Evolutionary conservation across 2,797 vertebrate genomes (phyloP).

Genomic region (Bradypodion ventrale): DNA sequence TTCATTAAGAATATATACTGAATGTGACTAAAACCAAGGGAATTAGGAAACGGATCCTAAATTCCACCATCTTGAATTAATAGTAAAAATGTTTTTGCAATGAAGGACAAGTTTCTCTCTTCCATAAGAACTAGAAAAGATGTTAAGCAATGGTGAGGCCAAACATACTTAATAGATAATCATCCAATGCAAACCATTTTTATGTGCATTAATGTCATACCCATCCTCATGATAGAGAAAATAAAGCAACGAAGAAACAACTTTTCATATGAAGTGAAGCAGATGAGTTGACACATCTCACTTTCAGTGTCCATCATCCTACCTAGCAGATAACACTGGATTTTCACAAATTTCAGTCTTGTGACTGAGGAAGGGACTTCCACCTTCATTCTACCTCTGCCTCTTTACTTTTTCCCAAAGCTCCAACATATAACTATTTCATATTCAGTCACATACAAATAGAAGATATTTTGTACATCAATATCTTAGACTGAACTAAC

Average conservation of each 20-base stretch:
- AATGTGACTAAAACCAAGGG: background rate
- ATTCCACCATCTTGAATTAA: background rate
- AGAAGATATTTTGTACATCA: background rate
- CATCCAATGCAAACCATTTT: background rate
- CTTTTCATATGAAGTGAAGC: background rate
- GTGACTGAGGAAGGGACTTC: no score
- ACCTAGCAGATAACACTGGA: background rate
- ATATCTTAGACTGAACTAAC: background rate
- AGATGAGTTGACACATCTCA: background rate
- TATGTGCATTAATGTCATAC: background rate
- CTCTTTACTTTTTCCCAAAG: background rate
- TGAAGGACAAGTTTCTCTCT: background rate
- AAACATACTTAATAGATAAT: background rate
- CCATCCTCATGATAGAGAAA: background rate
- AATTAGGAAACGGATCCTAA: background rate
- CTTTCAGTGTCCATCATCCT: background rate
- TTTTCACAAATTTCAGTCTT: background rate
- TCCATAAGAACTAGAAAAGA: slow-evolving; percentile 31
- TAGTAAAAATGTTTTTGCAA: background rate
- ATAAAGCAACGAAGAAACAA: background rate
- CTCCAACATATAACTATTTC: background rate
- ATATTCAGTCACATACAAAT: background rate
- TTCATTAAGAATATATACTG: background rate
- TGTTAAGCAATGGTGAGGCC: background rate
- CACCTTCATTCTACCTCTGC: no score